Evolutionary conservation across 2,113 vertebrate species (phyloP).

Genomic region (Scomber japonicus): DNA sequence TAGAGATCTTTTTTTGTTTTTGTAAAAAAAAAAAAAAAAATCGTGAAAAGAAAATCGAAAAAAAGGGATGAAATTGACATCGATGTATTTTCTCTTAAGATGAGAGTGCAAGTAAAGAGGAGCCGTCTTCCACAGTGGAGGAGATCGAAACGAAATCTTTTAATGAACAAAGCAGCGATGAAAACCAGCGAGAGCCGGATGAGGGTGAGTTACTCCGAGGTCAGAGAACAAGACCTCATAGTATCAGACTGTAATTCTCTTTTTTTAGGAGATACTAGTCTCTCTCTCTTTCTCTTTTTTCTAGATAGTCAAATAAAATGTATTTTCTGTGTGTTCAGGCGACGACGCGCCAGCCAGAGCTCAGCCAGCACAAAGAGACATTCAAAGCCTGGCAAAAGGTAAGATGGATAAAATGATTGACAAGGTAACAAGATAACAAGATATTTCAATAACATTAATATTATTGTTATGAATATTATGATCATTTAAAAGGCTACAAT

Average conservation of each 20-base stretch:
- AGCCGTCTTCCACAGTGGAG: constrained; percentile 93
- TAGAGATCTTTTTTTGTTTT: constrained; percentile 49
- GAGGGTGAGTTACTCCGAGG: constrained; percentile 82
- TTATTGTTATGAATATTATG: constrained; percentile 15
- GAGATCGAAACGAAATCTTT: constrained; percentile 92
- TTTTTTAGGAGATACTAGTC: background rate
- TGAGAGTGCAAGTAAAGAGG: constrained; percentile 92
- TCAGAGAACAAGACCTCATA: background rate
- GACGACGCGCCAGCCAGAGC: constrained; percentile 86
- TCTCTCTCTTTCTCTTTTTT: background rate
- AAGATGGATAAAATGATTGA: constrained; percentile 25
- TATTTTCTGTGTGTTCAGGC: constrained; percentile 80
- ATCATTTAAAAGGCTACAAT: no score
- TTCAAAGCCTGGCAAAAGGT: constrained; percentile 96
- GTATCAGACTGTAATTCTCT: background rate
- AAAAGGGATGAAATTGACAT: constrained; percentile 10
- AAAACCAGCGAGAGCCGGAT: constrained; percentile 87
- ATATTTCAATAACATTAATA: background rate
- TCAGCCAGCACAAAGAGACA: constrained; percentile 88
- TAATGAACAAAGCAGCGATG: constrained; percentile 91
- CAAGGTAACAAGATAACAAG: background rate
- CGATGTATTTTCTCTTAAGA: constrained; percentile 78
- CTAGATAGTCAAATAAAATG: constrained; percentile 7
- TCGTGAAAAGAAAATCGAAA: background rate
- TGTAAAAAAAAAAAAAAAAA: background rate